Base-by-base conservation (phyloP, 2,888 invertebrate genomes). In the Lypha dubia region DNA sequence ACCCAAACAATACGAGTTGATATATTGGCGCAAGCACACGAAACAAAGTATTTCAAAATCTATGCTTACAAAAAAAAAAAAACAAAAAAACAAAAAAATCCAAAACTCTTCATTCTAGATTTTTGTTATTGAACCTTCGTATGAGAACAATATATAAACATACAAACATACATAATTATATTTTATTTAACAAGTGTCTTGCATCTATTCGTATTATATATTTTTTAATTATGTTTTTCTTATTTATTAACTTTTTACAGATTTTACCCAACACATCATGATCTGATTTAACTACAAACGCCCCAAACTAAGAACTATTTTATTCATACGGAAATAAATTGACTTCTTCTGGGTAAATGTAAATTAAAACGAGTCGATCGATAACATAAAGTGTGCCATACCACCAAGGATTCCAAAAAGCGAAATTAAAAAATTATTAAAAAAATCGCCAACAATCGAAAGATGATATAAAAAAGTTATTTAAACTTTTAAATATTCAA, bases 311-410 rank as follows among this genome's bases (percentile, higher is more conserved):
- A 17, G 15, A 28, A 28, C 28, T 28, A 28, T 5, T 58, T 46
- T 17, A 15, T 67, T 32, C 53, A 17, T 44, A 24, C 7, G 17
- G 24, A 32, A 32, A 56, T 46, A 56, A 41, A 49, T 73, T 51
- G 20, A 60, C 46, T 41, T 84, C 4, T 56, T 11, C 44, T 20
- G 28, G 28, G 49, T 70, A 44, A 62, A 81, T 81, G 81, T 81
- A 73, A 80, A 65, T 60, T n/a, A 49, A 68, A 11, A 74, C 60
- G 62, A 81, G 22, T 63, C 70, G 76, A 81, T 63, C 70, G 76
- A 81, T 11, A 65, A 74, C 41, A 38, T 38, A 41, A 77, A 81
- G 84, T 77, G 84, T 84, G 84, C 84, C 84, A 84, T 84, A 84
- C 76, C 74, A 81, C 62, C 68, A 79, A 81, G 77, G 77, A 79